A percentile compares a stretch with the other conserved stretches of the same genome.
phyloP scores from a whole-genome alignment of 2,888 invertebrate genomes.

The Panopea generosa region DNA sequence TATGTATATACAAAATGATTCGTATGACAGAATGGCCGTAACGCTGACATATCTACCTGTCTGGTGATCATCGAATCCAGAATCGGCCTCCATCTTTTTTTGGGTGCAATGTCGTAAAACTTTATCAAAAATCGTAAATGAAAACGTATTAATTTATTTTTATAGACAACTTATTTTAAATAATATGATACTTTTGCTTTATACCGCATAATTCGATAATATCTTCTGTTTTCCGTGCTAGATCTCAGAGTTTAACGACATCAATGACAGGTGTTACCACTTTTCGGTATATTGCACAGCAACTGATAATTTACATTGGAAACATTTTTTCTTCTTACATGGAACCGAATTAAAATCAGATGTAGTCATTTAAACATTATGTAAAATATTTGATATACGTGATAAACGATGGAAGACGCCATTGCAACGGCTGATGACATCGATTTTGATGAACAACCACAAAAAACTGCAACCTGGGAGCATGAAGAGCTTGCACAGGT shows the following conservation, averaged over 20 bases:
- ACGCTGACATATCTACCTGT: slow-evolving; percentile 20
- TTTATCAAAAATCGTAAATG: too few relatives aligned
- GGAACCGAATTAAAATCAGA: not conserved
- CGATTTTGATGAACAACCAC: slow-evolving; percentile 46
- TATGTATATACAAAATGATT: not conserved
- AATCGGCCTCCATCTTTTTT: slow-evolving; percentile 61
- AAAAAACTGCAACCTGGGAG: slow-evolving; percentile 74
- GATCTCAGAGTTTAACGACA: slow-evolving; percentile 1
- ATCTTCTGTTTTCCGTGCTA: not conserved
- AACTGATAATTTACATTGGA: not conserved
- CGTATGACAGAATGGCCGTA: not conserved
- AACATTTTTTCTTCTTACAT: slow-evolving; percentile 1
- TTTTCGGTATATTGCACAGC: slow-evolving; percentile 6
- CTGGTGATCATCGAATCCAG: slow-evolving; percentile 30
- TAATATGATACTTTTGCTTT: not conserved
- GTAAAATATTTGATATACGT: not conserved
- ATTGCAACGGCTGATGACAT: slow-evolving; percentile 64
- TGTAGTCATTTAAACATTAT: not conserved
- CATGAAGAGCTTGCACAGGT: slow-evolving; percentile 80
- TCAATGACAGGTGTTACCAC: not conserved
- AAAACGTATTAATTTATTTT: too few relatives aligned
- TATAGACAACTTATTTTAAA: too few relatives aligned
- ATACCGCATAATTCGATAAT: not conserved
- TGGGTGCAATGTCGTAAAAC: slow-evolving; percentile 47
- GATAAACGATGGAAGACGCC: slow-evolving; percentile 31